Evolutionary conservation across 2,888 invertebrate species (phyloP), one percentile per base, ranked within the genome.

Genomic region (Tuberolachnus salignus): DNA sequence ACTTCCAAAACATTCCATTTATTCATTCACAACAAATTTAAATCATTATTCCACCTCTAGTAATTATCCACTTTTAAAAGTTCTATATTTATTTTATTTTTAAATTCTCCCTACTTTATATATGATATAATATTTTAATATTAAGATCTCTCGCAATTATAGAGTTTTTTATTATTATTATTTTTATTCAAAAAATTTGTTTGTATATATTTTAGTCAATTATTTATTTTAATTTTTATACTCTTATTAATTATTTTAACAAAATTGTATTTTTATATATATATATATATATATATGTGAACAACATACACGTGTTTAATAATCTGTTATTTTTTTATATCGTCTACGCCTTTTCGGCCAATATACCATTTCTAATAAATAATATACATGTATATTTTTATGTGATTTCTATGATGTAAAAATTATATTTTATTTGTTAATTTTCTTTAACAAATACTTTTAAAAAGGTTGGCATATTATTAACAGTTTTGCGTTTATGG

Each of bases 121-220:
- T 57, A 44, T 13, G 21, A 26, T 61, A 13, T 63, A 42, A 34
- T 64, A 34, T 53, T 53, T 44, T 42, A 64, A 53, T 64, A 26
- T 66, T 19, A 75, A 66, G 64, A 74, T 66, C 64, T 74, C 55
- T 74, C 44, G 21, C 26, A 46, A 11, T n/a, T 21, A n/a, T 53
- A 46, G 66, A 66, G 44, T 66, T 55, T 66, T 74, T 16, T 44
- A 44, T 44, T 53, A 64, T 14, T 42, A 19, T 49, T 34, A 34
- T 34, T 74, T 66, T 63, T n/a, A 42, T 42, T 61, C 6, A 23
- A n/a, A 72, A 46, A 63, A 53, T 63, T 63, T 73, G 63, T 73
- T 75, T 75, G 75, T 75, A 66, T 26, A 74, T 74, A 66, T 26
- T 44, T 66, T 66, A 75, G 75, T 75, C 75, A 75, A 75, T 75